These are phyloP conservation scores for Takifugu rubripes DNA, from an alignment of 2,797 vertebrate genomes.

Conservation along the genomic window DNA sequence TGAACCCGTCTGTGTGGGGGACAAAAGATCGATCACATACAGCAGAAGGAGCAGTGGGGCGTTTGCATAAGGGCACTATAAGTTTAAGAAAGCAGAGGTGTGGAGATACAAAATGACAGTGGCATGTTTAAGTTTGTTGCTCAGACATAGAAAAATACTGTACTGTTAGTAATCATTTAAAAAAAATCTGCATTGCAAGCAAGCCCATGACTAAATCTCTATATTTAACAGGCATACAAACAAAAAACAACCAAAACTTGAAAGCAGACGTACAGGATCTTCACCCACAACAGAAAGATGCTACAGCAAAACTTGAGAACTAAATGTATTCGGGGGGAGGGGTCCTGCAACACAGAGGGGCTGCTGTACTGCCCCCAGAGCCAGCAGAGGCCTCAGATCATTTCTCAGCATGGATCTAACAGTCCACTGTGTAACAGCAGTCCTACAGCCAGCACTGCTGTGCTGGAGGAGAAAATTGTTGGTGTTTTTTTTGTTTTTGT, in stretches of 20 bases:
- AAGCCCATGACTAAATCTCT: constrained; percentile 53
- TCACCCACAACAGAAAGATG: constrained; percentile 49
- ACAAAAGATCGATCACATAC: constrained; percentile 29
- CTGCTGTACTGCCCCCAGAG: constrained; percentile 10
- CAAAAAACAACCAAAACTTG: constrained; percentile 50
- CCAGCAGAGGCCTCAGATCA: constrained; percentile 31
- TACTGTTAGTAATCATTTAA: constrained; percentile 55
- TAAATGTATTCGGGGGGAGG: constrained; percentile 14
- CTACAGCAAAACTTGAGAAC: constrained; percentile 57
- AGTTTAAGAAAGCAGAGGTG: constrained; percentile 60
- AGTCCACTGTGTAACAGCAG: constrained; percentile 70
- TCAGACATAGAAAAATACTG: constrained; percentile 69
- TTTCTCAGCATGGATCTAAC: constrained; percentile 50
- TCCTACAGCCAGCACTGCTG: constrained; percentile 55
- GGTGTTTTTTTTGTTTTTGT: neutral
- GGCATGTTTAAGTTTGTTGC: constrained; percentile 55
- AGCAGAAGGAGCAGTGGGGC: constrained; percentile 63
- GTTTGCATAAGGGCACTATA: constrained; percentile 74
- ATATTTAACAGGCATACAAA: constrained; percentile 50
- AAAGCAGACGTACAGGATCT: constrained; percentile 35
- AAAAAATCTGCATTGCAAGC: constrained; percentile 55
- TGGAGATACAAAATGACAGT: constrained; percentile 63
- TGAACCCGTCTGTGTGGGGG: constrained; percentile 31
- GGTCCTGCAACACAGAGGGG: constrained; percentile 14
- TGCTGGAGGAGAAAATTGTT: constrained; percentile 24